A percentile compares a stretch with the other conserved stretches of the same genome.
Evolutionary conservation across 35 echinoderm and acorn worm genomes (phyloP).

Genomic region (Holothuria glaberrima): DNA sequence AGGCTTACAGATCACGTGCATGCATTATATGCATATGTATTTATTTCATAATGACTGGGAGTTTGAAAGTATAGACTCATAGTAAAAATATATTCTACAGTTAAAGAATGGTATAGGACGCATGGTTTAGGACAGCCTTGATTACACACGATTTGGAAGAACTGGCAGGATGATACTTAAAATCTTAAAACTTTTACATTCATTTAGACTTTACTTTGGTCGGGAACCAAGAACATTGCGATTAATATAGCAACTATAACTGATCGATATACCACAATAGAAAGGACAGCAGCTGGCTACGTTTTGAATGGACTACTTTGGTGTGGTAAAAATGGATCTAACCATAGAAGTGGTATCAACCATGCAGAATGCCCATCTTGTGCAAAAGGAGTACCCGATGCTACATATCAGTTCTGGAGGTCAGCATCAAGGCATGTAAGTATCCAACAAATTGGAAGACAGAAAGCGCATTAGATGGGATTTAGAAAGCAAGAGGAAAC

Average conservation of each 20-base stretch:
- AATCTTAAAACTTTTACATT: too few species aligned
- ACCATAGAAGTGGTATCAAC: neutral
- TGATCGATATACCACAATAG: conserved; percentile 29
- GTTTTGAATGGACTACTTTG: conserved; percentile 29
- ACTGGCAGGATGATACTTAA: too few species aligned
- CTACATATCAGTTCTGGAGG: conserved; percentile 44
- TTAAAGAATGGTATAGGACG: too few species aligned
- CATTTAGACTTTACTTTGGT: conserved; percentile 46
- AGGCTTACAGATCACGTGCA: too few species aligned
- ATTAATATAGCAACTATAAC: conserved; percentile 46
- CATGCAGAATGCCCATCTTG: neutral
- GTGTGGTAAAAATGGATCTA: conserved; percentile 19
- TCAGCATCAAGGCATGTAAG: conserved; percentile 44
- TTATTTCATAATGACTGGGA: too few species aligned
- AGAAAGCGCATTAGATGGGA: too few species aligned
- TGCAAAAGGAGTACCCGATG: neutral
- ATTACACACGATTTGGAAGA: too few species aligned
- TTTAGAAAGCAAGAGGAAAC: too few species aligned
- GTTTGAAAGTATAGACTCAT: too few species aligned
- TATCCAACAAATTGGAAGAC: neutral
- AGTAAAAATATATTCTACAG: too few species aligned
- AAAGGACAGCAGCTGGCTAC: conserved; percentile 40
- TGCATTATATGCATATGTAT: too few species aligned
- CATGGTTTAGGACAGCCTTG: too few species aligned
- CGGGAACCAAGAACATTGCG: conserved; percentile 21